These are phyloP conservation scores for Microcebus tavaratra DNA, from an alignment of 2,113 vertebrate species.

Conservation along the genomic window DNA sequence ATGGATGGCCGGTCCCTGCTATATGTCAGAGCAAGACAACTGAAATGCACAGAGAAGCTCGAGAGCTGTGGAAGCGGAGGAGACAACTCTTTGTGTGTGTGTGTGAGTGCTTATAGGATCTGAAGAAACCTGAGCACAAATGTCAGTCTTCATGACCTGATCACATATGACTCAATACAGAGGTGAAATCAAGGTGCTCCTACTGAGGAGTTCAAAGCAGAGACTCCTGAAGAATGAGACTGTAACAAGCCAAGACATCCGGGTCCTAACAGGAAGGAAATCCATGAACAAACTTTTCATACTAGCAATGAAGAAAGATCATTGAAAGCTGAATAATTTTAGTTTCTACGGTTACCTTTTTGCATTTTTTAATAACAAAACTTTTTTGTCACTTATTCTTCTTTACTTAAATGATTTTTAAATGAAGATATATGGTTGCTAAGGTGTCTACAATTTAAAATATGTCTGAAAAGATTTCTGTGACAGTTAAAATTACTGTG, in stretches of 20 bases:
- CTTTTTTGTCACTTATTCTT: background rate
- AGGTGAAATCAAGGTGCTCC: slow-evolving; percentile 43
- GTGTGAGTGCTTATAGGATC: slow-evolving; percentile 33
- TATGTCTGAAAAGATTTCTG: slow-evolving; percentile 33
- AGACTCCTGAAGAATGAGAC: background rate
- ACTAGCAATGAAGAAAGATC: background rate
- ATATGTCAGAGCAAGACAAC: slow-evolving; percentile 58
- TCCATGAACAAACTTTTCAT: background rate
- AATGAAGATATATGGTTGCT: slow-evolving; percentile 34
- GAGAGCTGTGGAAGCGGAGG: background rate
- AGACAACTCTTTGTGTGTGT: slow-evolving; percentile 42
- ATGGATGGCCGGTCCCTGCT: background rate
- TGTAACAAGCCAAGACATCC: background rate
- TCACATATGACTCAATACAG: slow-evolving; percentile 52
- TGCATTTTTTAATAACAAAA: background rate
- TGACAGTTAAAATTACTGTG: slow-evolving; percentile 40
- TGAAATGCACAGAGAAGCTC: slow-evolving; percentile 62
- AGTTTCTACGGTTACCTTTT: background rate
- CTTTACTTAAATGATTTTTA: slow-evolving; percentile 8
- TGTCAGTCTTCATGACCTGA: slow-evolving; percentile 58
- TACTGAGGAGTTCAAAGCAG: slow-evolving; percentile 33
- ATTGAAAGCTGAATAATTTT: background rate
- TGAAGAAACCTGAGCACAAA: slow-evolving; percentile 48
- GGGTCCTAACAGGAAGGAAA: background rate
- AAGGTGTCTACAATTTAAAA: slow-evolving; percentile 42